A percentile compares a stretch with the other conserved stretches of the same genome.
phyloP scores from a whole-genome alignment of 2,113 vertebrate genomes.

The Psammodynastes pulverulentus region DNA sequence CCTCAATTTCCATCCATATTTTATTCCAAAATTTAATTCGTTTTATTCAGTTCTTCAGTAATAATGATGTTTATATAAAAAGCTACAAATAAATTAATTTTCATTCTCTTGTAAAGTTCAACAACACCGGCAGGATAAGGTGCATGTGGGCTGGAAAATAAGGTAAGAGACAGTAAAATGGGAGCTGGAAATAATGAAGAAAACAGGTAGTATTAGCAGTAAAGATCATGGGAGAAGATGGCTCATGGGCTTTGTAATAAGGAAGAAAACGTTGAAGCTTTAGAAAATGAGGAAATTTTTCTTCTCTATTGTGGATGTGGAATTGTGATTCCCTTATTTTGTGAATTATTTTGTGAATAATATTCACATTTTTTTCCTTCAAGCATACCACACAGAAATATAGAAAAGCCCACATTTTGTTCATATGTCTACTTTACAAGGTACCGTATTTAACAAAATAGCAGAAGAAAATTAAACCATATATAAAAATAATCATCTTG shows the following conservation, averaged over 20 bases:
- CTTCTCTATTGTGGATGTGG: not conserved
- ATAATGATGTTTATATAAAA: not conserved
- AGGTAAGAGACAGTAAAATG: not conserved
- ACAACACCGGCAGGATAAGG: not conserved
- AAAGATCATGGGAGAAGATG: not conserved
- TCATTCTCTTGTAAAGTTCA: not conserved
- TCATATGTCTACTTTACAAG: not conserved
- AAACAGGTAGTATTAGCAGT: not conserved
- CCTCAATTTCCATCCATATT: not conserved
- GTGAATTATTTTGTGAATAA: not conserved
- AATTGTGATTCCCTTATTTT: not conserved
- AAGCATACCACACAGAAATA: not conserved
- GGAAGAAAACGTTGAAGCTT: not conserved
- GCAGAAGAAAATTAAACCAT: not conserved
- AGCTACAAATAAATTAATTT: not conserved
- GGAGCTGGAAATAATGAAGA: not conserved
- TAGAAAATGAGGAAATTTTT: not conserved
- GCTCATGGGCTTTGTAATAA: not conserved
- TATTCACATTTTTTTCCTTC: not conserved
- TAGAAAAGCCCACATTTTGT: not conserved
- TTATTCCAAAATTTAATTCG: not conserved
- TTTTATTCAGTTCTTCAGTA: not conserved
- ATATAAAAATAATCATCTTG: not conserved
- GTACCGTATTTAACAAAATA: not conserved
- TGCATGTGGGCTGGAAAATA: not conserved